A percentile compares a stretch with the other conserved stretches of the same genome.
These are phyloP conservation scores for Delia radicum DNA, from an alignment of 1,140 invertebrate species.

Conservation along the genomic window DNA sequence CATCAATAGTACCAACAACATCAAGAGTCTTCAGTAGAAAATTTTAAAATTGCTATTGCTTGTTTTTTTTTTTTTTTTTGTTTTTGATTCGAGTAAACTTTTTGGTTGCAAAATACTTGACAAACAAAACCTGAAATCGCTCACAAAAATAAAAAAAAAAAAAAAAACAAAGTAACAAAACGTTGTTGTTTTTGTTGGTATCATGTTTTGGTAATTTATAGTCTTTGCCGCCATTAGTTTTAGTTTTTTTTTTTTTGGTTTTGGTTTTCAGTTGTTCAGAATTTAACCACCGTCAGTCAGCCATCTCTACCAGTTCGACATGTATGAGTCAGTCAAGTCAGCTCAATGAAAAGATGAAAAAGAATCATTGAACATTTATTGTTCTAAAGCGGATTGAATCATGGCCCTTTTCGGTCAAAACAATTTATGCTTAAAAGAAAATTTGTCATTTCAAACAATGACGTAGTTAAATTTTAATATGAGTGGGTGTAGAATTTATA, in stretches of 20 bases:
- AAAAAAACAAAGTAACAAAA: slow-evolving; percentile 6
- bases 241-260: neutral
- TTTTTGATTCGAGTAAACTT: neutral
- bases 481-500: no score
- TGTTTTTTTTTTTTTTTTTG: neutral
- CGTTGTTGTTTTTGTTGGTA: slow-evolving; percentile 14
- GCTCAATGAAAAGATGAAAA: neutral
- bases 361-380: neutral
- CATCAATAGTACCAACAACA: neutral
- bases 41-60: slow-evolving; percentile 18
- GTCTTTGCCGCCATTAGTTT: slow-evolving; percentile 21
- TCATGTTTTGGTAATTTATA: slow-evolving; percentile 23
- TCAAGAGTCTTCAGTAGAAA: neutral
- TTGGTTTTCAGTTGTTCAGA: neutral
- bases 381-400: neutral
- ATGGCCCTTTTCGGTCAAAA: neutral
- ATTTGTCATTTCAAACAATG: slow-evolving; percentile 1
- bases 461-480: no score
- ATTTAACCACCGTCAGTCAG: neutral
- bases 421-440: neutral
- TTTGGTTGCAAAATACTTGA: neutral
- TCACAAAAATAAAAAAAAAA: neutral
- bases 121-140: neutral
- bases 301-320: neutral
- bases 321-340: neutral